Evolutionary conservation across 2,113 vertebrate species (phyloP).

Genomic region (Campylorhamphus procurvoides): DNA sequence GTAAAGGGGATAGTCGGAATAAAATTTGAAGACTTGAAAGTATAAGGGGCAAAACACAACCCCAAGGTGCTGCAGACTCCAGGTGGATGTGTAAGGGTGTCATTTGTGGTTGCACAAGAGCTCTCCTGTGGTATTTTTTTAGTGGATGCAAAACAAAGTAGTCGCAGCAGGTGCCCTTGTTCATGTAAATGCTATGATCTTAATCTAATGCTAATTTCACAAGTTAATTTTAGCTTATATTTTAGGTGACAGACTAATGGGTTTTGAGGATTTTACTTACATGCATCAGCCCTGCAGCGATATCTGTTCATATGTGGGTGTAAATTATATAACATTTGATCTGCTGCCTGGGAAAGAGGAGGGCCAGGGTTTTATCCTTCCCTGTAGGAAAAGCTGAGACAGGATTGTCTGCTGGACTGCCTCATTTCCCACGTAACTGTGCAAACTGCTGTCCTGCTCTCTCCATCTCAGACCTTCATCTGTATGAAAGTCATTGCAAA

Average conservation of each 20-base stretch:
- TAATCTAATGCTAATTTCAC: neutral
- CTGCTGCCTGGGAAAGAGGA: neutral
- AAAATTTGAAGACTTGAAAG: neutral
- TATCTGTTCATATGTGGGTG: neutral
- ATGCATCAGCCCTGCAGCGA: neutral
- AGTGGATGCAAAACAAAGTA: neutral
- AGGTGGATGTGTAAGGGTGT: neutral
- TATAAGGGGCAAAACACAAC: rapidly evolving
- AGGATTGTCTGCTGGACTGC: neutral
- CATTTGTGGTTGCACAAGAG: neutral
- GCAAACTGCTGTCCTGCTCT: neutral
- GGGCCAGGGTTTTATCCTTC: neutral
- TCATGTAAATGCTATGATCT: neutral
- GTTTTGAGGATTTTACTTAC: neutral
- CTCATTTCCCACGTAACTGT: neutral
- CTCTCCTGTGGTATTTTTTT: neutral
- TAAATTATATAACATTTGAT: neutral
- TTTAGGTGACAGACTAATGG: conserved; percentile 50
- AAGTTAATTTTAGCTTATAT: conserved; percentile 9
- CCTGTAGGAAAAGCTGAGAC: neutral
- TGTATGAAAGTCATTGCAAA: neutral
- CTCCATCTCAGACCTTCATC: neutral
- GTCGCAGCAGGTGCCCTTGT: neutral
- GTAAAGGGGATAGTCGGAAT: neutral
- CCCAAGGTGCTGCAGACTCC: neutral